Conservation (phyloP, 2,888 invertebrate genomes). For the Gandaritis pyraliata region DNA sequence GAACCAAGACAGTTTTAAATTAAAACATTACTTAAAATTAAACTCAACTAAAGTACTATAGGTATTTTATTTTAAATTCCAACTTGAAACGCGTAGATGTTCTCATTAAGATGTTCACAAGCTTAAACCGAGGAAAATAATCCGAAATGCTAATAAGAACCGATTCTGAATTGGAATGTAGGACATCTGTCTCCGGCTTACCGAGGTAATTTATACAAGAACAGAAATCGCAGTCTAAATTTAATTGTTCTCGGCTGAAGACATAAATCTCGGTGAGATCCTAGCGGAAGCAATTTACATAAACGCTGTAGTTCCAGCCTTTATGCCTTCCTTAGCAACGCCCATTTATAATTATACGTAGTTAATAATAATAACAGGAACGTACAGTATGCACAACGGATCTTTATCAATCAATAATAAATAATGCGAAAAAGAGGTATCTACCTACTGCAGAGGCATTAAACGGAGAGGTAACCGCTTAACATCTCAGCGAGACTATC, state of each 20-base stretch:
- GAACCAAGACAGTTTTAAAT: too few species aligned
- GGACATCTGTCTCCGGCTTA: constrained; percentile 43
- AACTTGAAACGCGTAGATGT: not conserved
- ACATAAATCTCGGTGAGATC: constrained; percentile 77
- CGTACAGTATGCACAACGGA: too few species aligned
- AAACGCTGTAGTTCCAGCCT: constrained; percentile 68
- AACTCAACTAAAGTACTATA: too few species aligned
- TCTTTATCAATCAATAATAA: too few species aligned
- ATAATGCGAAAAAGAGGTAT: too few species aligned
- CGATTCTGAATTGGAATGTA: constrained; percentile 40
- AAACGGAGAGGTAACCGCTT: too few species aligned
- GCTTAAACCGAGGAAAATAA: constrained; percentile 31
- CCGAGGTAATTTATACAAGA: constrained; percentile 71
- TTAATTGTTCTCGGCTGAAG: constrained; percentile 78
- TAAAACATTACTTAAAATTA: too few species aligned
- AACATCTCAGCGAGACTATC: too few species aligned
- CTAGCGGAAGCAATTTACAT: constrained; percentile 80
- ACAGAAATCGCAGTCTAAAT: constrained; percentile 70
- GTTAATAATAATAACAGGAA: not conserved
- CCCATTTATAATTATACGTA: constrained; percentile 51
- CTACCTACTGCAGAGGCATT: too few species aligned
- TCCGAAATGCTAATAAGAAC: constrained; percentile 40
- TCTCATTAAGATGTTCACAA: constrained; percentile 26
- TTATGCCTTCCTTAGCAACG: constrained; percentile 65
- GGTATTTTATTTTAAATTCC: constrained; percentile 1